Conservation (phyloP, 1,140 invertebrate genomes). For the Bombus cullumanus region DNA sequence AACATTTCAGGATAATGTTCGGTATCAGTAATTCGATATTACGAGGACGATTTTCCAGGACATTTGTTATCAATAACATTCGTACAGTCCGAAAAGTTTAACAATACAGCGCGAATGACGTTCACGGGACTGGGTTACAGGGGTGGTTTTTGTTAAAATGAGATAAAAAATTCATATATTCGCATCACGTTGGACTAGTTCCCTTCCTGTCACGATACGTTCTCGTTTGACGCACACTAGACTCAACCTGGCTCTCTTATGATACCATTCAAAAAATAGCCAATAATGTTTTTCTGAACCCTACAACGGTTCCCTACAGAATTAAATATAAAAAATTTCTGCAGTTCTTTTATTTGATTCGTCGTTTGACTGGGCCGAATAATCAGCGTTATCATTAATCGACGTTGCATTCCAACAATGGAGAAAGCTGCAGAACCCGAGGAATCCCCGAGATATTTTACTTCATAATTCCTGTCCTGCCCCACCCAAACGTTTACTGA, state of each 20-base stretch:
- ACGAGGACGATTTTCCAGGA: not conserved
- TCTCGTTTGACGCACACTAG: conserved; percentile 1
- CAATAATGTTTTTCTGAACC: not conserved
- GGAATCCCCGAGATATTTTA: not conserved
- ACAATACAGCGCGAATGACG: not conserved
- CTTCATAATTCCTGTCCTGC: not conserved
- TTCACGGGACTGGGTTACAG: not conserved
- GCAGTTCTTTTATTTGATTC: too few relatives aligned
- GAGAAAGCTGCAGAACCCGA: not conserved
- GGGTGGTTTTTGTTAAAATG: conserved; percentile 3
- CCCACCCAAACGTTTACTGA: not conserved
- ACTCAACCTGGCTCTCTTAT: not conserved
- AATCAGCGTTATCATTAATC: conserved; percentile 1
- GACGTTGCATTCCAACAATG: not conserved
- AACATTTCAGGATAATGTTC: too few relatives aligned
- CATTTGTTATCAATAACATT: not conserved
- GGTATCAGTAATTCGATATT: not conserved
- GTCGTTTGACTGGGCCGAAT: too few relatives aligned
- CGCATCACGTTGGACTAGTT: not conserved
- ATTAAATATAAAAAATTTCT: too few relatives aligned
- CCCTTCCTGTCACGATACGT: conserved; percentile 3
- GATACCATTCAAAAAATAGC: not conserved
- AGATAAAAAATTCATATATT: conserved; percentile 10
- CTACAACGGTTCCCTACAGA: not conserved
- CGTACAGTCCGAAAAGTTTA: not conserved